Conservation (phyloP, 2,888 invertebrate genomes). For the Eucera pruinosa region DNA sequence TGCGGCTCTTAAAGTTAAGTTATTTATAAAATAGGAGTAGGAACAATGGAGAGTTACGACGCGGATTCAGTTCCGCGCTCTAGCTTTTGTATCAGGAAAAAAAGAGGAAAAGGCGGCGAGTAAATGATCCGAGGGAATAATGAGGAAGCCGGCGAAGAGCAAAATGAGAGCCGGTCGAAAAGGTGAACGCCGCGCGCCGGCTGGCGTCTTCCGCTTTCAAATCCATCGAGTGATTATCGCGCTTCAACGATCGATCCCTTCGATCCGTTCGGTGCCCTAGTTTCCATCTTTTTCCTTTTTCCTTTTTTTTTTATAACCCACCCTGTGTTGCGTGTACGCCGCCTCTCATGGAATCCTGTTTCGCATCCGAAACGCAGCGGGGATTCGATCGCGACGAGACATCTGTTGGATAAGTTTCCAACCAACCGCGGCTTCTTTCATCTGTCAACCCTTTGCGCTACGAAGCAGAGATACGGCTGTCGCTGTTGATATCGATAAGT, state of each 20-base stretch:
- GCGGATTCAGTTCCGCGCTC: slow-evolving; percentile 19
- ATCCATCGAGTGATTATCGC: slow-evolving; percentile 72
- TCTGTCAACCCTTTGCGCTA: too few species aligned
- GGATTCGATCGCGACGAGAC: too few species aligned
- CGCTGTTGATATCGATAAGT: too few species aligned
- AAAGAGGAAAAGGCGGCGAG: too few species aligned
- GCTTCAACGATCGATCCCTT: slow-evolving; percentile 66
- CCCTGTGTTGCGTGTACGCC: too few species aligned
- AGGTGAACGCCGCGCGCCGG: slow-evolving; percentile 58
- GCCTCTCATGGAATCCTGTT: too few species aligned
- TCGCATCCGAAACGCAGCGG: too few species aligned
- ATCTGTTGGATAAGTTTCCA: too few species aligned
- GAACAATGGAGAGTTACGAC: neutral
- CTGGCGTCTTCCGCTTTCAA: slow-evolving; percentile 68
- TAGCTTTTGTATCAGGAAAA: slow-evolving; percentile 56
- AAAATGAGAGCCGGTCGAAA: slow-evolving; percentile 66
- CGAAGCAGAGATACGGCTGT: too few species aligned
- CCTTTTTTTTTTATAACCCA: too few species aligned
- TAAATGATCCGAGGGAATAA: slow-evolving; percentile 67
- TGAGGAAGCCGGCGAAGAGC: slow-evolving; percentile 59
- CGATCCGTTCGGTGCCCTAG: slow-evolving; percentile 63
- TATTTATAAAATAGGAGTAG: slow-evolving; percentile 8
- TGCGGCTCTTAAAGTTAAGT: too few species aligned
- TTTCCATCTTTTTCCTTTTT: slow-evolving; percentile 58
- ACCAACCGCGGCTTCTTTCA: too few species aligned